Base-by-base conservation (phyloP, 1,140 invertebrate genomes). In the Drosophila guanche region DNA sequence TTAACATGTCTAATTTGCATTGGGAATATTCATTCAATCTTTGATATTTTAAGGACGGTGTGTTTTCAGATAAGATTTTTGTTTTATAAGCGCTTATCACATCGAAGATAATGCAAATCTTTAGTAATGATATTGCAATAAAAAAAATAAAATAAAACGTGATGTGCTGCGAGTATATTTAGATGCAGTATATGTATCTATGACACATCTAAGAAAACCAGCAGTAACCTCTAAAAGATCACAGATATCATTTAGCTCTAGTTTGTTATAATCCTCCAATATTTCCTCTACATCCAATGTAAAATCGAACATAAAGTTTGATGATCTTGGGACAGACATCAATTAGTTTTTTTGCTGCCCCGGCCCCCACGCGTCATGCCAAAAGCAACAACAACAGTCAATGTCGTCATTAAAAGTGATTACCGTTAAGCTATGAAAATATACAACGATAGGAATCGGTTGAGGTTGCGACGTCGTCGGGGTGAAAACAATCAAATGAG, bases 331-430 rank as follows among this genome's bases (percentile, higher is more conserved):
- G 45, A 46, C 23, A 69, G 45, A 46, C 23, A 69, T 48, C 63
- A 69, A 75, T 75, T 75, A 57, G 55, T 22, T 45, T 37, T 37
- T 50, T 10, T 40, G 12, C 33, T 68, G 62, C 61, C 48, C 42
- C 59, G 59, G 72, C 47, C 29, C 5, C 5, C 33, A 10, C 33
- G 33, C 10, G 10, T 10, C 8, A 10, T 33, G 33, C 33, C 29
- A 33, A 7, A 58, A 80, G 46, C 71, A 63, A 40, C 41, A 61
- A 37, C 33, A 48, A 56, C 63, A 84, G 54, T 72, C 80, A 85
- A 81, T 83, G 79, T 77, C 78, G 55, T 76, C 57, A 72, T 80
- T 62, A 71, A 75, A 42, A 59, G 67, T 56, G 40, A 80, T 80
- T 75, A 75, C 61, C 61, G 72, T 68, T 75, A 54, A 59, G 61